Base-by-base conservation (phyloP, 1,140 invertebrate species). In the Orussus abietinus region DNA sequence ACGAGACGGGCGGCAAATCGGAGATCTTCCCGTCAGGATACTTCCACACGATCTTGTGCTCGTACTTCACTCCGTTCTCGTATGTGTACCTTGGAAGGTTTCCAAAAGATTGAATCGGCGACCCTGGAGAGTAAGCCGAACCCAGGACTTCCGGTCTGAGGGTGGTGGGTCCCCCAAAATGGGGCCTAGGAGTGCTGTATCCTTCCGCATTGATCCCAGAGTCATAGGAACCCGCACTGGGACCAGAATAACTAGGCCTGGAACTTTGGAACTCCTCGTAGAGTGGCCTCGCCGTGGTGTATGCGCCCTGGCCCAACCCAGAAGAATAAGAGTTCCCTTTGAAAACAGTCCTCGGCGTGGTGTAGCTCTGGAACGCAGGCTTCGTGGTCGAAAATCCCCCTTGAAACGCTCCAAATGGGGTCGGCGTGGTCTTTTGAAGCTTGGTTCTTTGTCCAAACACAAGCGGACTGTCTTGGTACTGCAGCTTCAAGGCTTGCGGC, bases 1-100 rank as follows among this genome's bases (percentile, higher is more conserved):
- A 70, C 5, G 70, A 64, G 12, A 28, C 38, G 2, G 68, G 66
- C 6, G 68, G 59, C 1, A 51, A 45, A 2, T 71, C 56, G 3
- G 63, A 69, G 9, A 72, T 48, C 15, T 59, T 59, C 1, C 69
- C 69, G 45, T 74, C 64, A 0, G 67, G 68, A 49, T 74, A 74
- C 25, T 70, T 74, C 71, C 69, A 72, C 15, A 72, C 57, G 1
- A 72, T 63, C 26, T 70, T 74, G 18, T 74, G 69, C 41, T 72
- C 67, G 30, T 72, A 72, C 13, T 46, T 59, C 0, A 72, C 40
- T 0, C 68, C 69, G 28, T 72, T 67, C 32, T 74, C 71, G 6
- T 62, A 12, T 0, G 63, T 65, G 30, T 66, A 72, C 18, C 54
- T 63, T 0, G 69, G 63, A 11, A 61, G 44, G 34, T 51, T 46